These are phyloP conservation scores for Drosophila navojoa DNA, from an alignment of 1,140 invertebrate genomes.

Conservation along the genomic window DNA sequence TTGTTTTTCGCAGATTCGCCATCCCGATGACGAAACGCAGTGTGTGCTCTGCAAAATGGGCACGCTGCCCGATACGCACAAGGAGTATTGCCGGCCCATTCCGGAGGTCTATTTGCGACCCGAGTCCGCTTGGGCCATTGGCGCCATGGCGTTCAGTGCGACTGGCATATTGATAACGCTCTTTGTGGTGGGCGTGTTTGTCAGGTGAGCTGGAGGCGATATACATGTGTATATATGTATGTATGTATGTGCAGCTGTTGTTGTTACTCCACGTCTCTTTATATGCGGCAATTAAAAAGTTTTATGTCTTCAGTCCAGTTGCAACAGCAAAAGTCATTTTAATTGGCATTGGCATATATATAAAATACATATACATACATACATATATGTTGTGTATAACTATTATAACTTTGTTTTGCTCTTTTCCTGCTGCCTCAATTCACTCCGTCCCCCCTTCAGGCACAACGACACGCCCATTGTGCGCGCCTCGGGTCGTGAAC, in stretches of 20 bases:
- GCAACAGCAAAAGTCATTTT: conserved; percentile 22
- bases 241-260: background rate
- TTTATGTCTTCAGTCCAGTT: conserved; percentile 29
- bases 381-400: background rate
- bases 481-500: conserved; percentile 93
- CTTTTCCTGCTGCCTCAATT: background rate
- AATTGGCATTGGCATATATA: conserved; percentile 16
- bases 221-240: background rate
- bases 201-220: conserved; percentile 70
- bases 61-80: conserved; percentile 90
- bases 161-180: conserved; percentile 91
- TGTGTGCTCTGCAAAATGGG: conserved; percentile 93
- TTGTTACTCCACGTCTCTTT: too few species aligned
- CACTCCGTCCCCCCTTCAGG: conserved; percentile 57
- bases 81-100: conserved; percentile 90
- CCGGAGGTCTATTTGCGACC: conserved; percentile 93
- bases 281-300: conserved; percentile 65
- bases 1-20: conserved; percentile 87
- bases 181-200: conserved; percentile 88
- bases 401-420: conserved; percentile 5
- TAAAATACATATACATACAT: background rate
- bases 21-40: conserved; percentile 91
- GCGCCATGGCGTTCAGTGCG: conserved; percentile 92
- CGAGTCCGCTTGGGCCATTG: conserved; percentile 94
- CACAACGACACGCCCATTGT: conserved; percentile 95